phyloP scores from a whole-genome alignment of 2,888 invertebrate genomes.

The Cremastobaeus sp. region DNA sequence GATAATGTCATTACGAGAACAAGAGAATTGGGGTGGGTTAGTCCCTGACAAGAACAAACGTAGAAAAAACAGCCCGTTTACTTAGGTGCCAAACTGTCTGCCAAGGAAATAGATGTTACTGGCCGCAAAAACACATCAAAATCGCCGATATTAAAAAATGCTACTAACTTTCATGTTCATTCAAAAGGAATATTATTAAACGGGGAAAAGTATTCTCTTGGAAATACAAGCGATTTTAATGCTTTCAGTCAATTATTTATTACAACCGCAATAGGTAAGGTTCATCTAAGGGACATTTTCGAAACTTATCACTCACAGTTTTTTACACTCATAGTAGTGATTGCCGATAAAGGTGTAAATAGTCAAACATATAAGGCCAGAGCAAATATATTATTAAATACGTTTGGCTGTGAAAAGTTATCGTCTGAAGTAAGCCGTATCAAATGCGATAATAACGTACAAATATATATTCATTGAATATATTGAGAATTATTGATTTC shows the following conservation, averaged over 20 bases:
- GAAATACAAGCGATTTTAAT: neutral
- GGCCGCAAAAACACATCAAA: neutral
- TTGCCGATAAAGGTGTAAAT: neutral
- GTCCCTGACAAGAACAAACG: neutral
- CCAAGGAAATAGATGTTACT: neutral
- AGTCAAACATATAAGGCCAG: neutral
- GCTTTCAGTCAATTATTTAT: neutral
- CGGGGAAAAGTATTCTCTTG: neutral
- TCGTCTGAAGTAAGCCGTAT: no score
- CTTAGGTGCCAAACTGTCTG: neutral
- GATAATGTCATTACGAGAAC: neutral
- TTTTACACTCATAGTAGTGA: neutral
- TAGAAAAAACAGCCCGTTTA: neutral
- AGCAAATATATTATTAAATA: neutral
- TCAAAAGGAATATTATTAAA: neutral
- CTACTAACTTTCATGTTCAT: neutral
- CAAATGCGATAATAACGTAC: neutral
- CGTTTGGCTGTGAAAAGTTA: no score
- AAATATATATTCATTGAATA: no score
- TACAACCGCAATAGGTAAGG: neutral
- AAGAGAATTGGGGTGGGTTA: neutral
- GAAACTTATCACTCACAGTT: neutral
- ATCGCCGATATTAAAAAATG: neutral
- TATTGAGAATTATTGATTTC: no score
- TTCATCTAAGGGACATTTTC: neutral